Base-by-base conservation (phyloP, 2,113 vertebrate genomes). In the Trinectes maculatus region DNA sequence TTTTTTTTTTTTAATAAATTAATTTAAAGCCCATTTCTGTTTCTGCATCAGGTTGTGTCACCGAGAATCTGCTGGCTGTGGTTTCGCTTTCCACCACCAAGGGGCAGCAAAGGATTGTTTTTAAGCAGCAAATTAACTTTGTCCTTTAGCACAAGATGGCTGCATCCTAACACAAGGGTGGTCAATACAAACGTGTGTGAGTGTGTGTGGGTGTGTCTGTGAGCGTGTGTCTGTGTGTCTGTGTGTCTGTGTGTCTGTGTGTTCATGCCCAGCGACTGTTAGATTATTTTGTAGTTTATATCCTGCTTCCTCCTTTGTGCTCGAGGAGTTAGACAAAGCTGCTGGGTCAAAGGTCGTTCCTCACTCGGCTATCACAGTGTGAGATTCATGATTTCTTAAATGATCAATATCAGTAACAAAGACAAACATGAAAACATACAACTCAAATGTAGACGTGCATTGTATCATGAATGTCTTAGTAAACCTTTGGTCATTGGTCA, bases 1-100 rank as follows among this genome's bases (percentile, higher is more conserved):
- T 83, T 43, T 59, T 74, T 53, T 57, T 71, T 80, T 79, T 80
- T 49, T 12, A 89, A 93, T 93, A 93, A 93, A 93, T 93, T 93
- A 93, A 93, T 93, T 93, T 93, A 93, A 93, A 91, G 83, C 83
- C 80, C 28, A 46, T 39, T 49, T 22, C 16, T 64, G 18, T 13
- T 11, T 51, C 61, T 13, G 18, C 22, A 11, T n/a, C 4, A 6
- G n/a, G n/a, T n/a, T n/a, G n/a, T n/a, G n/a, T n/a, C n/a, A n/a
- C n/a, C n/a, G n/a, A n/a, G n/a, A n/a, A n/a, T n/a, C n/a, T n/a
- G n/a, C n/a, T 39, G 36, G n/a, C 8, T 51, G 54, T 39, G 25
- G 8, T 36, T 59, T 28, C 19, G 4, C 15, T 9, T 21, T 10
- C 22, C 16, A 16, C 74, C 86, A 71, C 67, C 4, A 1, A 62